These are phyloP conservation scores for cat (Felis catus) DNA, from an alignment of 2,113 vertebrate species.

Conservation along the genomic window DNA sequence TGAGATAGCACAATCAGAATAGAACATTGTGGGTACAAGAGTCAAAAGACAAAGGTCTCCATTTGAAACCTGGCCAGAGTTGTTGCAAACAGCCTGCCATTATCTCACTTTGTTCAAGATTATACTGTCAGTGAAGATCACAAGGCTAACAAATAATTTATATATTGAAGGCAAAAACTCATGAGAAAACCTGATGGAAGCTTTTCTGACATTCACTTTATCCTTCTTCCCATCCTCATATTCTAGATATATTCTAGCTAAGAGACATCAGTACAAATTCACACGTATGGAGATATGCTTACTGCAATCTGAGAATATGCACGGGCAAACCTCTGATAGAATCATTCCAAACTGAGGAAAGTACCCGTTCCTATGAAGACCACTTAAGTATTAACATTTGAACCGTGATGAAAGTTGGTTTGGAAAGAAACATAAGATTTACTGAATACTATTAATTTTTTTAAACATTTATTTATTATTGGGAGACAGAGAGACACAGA, in stretches of 20 bases:
- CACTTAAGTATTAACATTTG: background rate
- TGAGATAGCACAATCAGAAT: background rate
- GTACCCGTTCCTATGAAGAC: background rate
- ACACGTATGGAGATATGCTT: fast-evolving
- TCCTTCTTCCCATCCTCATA: background rate
- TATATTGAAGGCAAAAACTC: background rate
- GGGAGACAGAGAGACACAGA: too few relatives aligned
- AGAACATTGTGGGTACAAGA: background rate
- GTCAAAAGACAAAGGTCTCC: background rate
- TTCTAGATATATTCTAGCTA: too few relatives aligned
- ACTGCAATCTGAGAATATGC: fast-evolving
- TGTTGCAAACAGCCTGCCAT: background rate
- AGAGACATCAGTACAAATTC: too few relatives aligned
- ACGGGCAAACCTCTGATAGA: fast-evolving
- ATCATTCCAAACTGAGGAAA: background rate
- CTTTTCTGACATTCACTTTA: fast-evolving
- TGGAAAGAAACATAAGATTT: background rate
- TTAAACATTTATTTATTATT: too few relatives aligned
- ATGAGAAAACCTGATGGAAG: background rate
- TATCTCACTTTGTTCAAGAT: background rate
- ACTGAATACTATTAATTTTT: background rate
- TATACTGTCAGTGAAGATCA: background rate
- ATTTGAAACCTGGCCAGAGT: background rate
- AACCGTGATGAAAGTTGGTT: background rate
- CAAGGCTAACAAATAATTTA: background rate